phyloP scores from a whole-genome alignment of 2,888 invertebrate species.

The Brenthis daphne region DNA sequence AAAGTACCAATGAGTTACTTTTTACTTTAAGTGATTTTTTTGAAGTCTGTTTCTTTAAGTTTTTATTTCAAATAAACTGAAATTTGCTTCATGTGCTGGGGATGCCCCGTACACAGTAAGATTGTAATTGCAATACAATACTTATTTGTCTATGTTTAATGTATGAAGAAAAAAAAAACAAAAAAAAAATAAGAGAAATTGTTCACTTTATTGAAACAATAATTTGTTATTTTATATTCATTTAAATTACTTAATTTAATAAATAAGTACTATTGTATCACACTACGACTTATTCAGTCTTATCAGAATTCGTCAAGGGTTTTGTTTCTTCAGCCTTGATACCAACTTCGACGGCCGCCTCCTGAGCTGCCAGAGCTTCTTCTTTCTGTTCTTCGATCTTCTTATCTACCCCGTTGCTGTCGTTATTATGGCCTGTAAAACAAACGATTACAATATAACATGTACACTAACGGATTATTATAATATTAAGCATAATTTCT shows the following conservation, averaged over 20 bases:
- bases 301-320: constrained; percentile 43
- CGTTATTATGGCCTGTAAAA: constrained; percentile 63
- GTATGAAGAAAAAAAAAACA: neutral
- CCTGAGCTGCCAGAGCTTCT: constrained; percentile 21
- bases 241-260: constrained; percentile 36
- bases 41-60: too few species aligned
- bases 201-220: constrained; percentile 28
- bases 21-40: too few species aligned
- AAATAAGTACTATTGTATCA: constrained; percentile 31
- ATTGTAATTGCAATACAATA: neutral
- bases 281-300: constrained; percentile 40
- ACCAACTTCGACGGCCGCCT: constrained; percentile 17
- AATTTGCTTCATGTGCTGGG: too few species aligned
- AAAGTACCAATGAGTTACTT: too few species aligned
- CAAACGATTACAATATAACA: constrained; percentile 1
- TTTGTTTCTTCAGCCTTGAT: constrained; percentile 43
- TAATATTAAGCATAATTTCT: too few species aligned
- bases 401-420: constrained; percentile 52
- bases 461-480: too few species aligned
- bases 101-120: too few species aligned
- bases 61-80: too few species aligned
- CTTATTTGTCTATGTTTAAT: neutral
- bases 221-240: constrained; percentile 35
- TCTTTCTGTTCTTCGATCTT: constrained; percentile 26
- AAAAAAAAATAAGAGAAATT: constrained; percentile 2